phyloP scores from a whole-genome alignment of 1,140 invertebrate genomes.

The Trichoplusia ni region DNA sequence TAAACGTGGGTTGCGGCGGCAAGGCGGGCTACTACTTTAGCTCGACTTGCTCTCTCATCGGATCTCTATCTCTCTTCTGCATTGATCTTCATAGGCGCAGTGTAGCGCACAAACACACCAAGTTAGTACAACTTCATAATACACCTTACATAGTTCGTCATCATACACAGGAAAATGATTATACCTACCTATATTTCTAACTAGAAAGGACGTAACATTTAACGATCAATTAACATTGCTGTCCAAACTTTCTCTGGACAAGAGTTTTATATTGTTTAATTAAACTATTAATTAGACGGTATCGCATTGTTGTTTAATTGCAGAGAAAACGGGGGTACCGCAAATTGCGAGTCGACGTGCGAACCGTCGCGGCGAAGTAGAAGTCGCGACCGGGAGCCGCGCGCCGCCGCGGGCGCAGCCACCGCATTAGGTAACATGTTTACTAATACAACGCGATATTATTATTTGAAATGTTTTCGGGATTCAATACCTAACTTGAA shows the following conservation, averaged over 20 bases:
- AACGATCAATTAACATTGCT: too few species aligned
- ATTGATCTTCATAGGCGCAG: slow-evolving; percentile 89
- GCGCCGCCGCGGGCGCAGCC: slow-evolving; percentile 59
- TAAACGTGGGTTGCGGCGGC: slow-evolving; percentile 88
- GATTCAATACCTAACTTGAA: too few species aligned
- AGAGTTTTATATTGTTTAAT: background rate
- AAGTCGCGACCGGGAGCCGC: slow-evolving; percentile 58
- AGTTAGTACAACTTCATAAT: slow-evolving; percentile 58
- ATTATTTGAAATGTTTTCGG: too few species aligned
- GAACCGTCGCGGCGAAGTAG: slow-evolving; percentile 52
- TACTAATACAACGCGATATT: too few species aligned
- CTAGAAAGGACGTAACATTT: too few species aligned
- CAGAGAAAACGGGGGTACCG: slow-evolving; percentile 72
- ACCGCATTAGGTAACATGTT: slow-evolving; percentile 68
- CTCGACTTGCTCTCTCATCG: slow-evolving; percentile 88
- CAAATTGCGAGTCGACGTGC: slow-evolving; percentile 60
- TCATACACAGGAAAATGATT: too few species aligned
- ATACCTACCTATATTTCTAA: too few species aligned
- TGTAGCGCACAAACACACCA: slow-evolving; percentile 86
- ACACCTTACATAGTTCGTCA: too few species aligned
- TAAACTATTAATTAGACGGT: too few species aligned
- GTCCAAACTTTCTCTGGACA: too few species aligned
- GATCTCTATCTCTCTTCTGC: slow-evolving; percentile 89
- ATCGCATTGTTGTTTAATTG: slow-evolving; percentile 37
- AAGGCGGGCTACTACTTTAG: slow-evolving; percentile 92